Base-by-base conservation (phyloP, 2,113 vertebrate species). In the Oryzias celebensis region DNA sequence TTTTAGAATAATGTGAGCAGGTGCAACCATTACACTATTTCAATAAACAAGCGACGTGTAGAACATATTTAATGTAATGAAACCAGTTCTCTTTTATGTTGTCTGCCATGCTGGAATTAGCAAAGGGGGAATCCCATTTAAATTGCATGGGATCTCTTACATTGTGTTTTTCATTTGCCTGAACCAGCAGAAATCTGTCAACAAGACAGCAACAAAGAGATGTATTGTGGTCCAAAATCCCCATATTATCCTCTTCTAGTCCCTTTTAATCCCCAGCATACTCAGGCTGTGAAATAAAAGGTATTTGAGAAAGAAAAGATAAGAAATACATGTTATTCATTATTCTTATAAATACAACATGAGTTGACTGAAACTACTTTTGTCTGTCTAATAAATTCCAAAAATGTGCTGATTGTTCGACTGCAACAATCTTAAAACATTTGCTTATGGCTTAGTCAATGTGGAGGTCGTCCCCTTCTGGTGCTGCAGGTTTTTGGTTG, bases 71-170 rank as follows among this genome's bases (percentile, higher is more conserved):
- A 8, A 36, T 36, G 36, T 12, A 0, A 12, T 36, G 12, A 12
- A 36, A 36, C 8, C 36, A 36, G 36, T 36, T 36, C 10, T 36
- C 36, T 36, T 36, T 36, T 36, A 36, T 12, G 36, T 36, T 12
- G 10, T 36, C 36, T 36, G 36, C 3, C 10, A 36, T 36, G 31
- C 10, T 28, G 26, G 26, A 4, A 28, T 54, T 64, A 22, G 16
- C 41, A 18, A 28, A 26, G 51, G 55, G 68, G 81, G 47, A 71
- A 65, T 62, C 49, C 66, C 41, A 6, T 58, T 61, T 17, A 52
- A 57, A 75, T 58, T 23, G 44, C 58, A 26, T 49, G 67, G 67
- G 60, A 12, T 57, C 75, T 75, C 18, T 65, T n/a, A 23, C 18
- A n/a, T 14, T 57, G 41, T 55, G 36, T 54, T 62, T 28, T 52